Base-by-base conservation (phyloP, 2,113 vertebrate species). In the Xenopus laevis region DNA sequence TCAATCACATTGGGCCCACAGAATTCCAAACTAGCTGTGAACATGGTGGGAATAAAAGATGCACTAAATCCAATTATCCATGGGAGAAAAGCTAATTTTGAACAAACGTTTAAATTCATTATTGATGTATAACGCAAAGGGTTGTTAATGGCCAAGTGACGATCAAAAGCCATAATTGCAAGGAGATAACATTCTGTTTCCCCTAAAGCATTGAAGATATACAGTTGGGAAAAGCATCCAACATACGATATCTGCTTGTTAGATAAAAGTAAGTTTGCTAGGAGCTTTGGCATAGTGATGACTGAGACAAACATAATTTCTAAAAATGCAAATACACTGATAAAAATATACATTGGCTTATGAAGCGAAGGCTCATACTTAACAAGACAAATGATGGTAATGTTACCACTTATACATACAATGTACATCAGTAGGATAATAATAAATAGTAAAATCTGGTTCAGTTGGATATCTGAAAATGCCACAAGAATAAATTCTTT, bases 1-100 rank as follows among this genome's bases (percentile, higher is more conserved):
- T 77, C 47, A 60, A 84, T 82, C 45, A 81, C 45, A 40, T 82
- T 83, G 20, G 81, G 73, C 0, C 82, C 84, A 73, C 85, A 86
- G 68, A 86, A 83, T 0, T 83, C 79, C 50, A 86, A 40, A 2
- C 72, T 79, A 23, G 82, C 81, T 27, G 83, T 82, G 65, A 79
- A 78, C 0, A 23, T 71, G 17, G 78, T 72, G 46, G 81, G 79
- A 50, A 83, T 80, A 4, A 81, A 71, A 33, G 81, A 58, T 9
- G 78, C 71, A 33, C 77, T 50, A 68, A 86, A 83, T 4, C 80
- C 82, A 59, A 83, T 15, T 11, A 81, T 5, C 23, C 79, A 85
- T n/a, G 77, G 78, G 3, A 69, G 66, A 1, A 13, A 65, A 9
- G 72, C 78, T 0, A 85, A 75, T 46, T 78, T 78, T 57, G 63